Evolutionary conservation across 2,797 vertebrate species (phyloP).

Genomic region (Synaphobranchus kaupii): DNA sequence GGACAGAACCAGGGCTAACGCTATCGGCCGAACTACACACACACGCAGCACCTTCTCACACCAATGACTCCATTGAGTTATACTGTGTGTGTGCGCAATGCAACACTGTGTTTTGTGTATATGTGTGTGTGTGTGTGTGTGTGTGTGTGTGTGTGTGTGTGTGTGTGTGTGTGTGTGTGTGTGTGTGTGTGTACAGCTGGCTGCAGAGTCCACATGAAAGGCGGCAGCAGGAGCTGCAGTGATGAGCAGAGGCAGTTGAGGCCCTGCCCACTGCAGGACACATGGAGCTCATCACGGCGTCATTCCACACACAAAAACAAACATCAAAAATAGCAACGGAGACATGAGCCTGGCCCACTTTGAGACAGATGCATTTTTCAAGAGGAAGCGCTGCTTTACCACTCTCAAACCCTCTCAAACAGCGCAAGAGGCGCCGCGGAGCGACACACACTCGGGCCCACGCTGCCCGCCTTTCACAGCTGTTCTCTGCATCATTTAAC

Average conservation of each 20-base stretch:
- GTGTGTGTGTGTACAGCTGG: conserved; percentile 16
- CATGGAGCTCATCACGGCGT: not conserved
- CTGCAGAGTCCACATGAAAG: not conserved
- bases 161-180: not conserved
- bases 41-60: not conserved
- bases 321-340: not conserved
- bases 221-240: not conserved
- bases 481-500: not conserved
- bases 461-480: not conserved
- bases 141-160: not conserved
- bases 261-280: not conserved
- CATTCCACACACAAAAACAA: conserved; percentile 25
- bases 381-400: not conserved
- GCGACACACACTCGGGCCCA: not conserved
- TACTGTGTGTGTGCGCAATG: not conserved
- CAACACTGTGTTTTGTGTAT: no score
- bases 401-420: not conserved
- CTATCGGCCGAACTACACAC: not conserved
- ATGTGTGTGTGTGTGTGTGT: not conserved
- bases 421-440: not conserved
- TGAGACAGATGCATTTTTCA: not conserved
- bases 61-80: not conserved
- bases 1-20: not conserved
- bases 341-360: not conserved
- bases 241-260: not conserved